These are phyloP conservation scores for Bathynomus jamesi DNA, from an alignment of 1,140 invertebrate species.

Conservation along the genomic window DNA sequence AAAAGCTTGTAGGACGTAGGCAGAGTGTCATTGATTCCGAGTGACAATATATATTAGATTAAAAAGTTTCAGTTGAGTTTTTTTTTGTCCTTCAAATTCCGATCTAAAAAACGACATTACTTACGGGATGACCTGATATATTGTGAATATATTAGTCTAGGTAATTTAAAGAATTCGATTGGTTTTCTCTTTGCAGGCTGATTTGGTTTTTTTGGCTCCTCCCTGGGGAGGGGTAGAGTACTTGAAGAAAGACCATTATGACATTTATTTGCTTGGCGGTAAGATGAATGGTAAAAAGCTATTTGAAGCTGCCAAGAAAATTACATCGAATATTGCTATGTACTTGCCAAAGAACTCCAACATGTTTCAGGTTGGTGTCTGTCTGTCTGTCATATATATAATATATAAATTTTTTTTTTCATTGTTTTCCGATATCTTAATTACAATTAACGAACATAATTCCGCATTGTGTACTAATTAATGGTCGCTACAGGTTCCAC, in stretches of 20 bases:
- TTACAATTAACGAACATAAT: no score
- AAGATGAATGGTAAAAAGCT: background rate
- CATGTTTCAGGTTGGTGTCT: background rate
- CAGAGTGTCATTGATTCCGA: no score
- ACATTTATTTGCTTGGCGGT: background rate
- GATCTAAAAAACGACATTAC: background rate
- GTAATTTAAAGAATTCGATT: background rate
- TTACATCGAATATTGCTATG: background rate
- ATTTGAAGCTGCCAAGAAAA: background rate
- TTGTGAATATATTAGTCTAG: no score
- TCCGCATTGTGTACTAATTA: no score
- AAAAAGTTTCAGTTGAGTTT: background rate
- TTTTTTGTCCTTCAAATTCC: background rate
- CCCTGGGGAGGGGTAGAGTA: slow-evolving; percentile 15
- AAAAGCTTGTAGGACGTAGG: no score
- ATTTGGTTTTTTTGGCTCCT: slow-evolving; percentile 11
- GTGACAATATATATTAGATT: no score
- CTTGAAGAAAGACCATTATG: background rate
- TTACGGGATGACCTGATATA: no score
- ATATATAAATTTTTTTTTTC: no score
- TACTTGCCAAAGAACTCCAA: background rate
- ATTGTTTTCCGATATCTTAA: no score
- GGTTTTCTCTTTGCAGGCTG: background rate
- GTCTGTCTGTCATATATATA: no score
- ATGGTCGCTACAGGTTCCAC: no score